A percentile compares a stretch with the other conserved stretches of the same genome.
Conservation (phyloP, 2,113 vertebrate species). For the Plecturocebus donacophilus region DNA sequence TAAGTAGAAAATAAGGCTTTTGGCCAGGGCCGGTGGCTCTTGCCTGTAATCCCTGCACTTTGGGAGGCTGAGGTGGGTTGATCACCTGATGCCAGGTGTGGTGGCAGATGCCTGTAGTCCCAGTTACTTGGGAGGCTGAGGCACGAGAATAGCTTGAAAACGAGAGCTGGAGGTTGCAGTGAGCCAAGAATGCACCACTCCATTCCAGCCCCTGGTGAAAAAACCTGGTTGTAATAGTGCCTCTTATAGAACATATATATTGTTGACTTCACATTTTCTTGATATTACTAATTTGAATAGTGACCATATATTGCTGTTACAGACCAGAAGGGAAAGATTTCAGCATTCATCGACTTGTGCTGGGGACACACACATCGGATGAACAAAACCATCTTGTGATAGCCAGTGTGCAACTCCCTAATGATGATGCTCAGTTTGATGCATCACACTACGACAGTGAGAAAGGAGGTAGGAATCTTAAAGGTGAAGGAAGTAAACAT, state of each 20-base stretch:
- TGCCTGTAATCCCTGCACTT: background rate
- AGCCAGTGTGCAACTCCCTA: conserved; percentile 97
- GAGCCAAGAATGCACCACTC: background rate
- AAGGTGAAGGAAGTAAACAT: background rate
- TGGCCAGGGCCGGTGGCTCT: background rate
- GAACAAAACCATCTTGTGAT: conserved; percentile 98
- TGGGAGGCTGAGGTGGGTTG: background rate
- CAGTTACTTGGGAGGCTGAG: background rate
- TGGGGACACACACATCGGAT: conserved; percentile 98
- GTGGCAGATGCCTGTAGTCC: background rate
- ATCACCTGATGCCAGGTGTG: background rate
- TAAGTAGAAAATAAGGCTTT: background rate
- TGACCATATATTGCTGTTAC: conserved; percentile 55
- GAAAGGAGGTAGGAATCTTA: conserved; percentile 92
- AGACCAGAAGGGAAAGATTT: conserved; percentile 99
- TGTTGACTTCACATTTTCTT: background rate
- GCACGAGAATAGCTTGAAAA: background rate
- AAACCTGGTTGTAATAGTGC: background rate
- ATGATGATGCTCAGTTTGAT: conserved; percentile 98
- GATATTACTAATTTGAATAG: conserved; percentile 33
- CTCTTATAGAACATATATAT: background rate
- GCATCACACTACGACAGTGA: conserved; percentile 98
- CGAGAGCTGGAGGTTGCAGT: background rate
- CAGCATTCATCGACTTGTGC: conserved; percentile 96
- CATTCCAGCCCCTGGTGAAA: background rate